These are phyloP conservation scores for Plutomurus gul DNA, from an alignment of 1,140 invertebrate species.

Conservation along the genomic window DNA sequence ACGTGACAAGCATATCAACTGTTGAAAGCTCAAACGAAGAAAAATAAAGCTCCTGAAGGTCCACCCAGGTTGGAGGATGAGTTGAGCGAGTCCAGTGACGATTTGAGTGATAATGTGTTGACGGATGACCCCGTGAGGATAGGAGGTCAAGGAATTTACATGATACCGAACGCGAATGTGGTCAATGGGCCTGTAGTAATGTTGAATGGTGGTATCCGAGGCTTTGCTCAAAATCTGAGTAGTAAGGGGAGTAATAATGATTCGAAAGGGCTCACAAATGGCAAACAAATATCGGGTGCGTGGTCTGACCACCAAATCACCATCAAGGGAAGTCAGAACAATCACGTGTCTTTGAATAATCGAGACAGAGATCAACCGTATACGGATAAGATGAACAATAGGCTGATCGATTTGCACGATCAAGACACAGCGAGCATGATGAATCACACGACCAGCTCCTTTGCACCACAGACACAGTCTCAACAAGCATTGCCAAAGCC, in stretches of 20 bases:
- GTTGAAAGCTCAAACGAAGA: slow-evolving; percentile 57
- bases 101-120: slow-evolving; percentile 62
- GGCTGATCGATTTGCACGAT: slow-evolving; percentile 23
- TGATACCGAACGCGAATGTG: slow-evolving; percentile 12
- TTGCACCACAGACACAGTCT: slow-evolving; percentile 13
- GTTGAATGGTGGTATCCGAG: neutral
- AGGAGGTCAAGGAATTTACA: slow-evolving; percentile 51
- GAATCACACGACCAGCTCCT: slow-evolving; percentile 23
- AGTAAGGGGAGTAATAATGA: too few species aligned
- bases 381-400: slow-evolving; percentile 33
- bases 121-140: slow-evolving; percentile 54
- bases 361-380: slow-evolving; percentile 26
- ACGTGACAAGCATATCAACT: slow-evolving; percentile 84
- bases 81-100: slow-evolving; percentile 51
- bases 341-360: slow-evolving; percentile 15
- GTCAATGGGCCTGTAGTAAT: slow-evolving; percentile 4
- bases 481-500: neutral
- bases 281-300: neutral
- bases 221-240: neutral
- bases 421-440: neutral
- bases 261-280: too few species aligned
- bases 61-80: slow-evolving; percentile 9
- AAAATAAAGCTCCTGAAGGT: slow-evolving; percentile 52
- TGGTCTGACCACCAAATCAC: slow-evolving; percentile 19
- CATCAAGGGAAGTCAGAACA: slow-evolving; percentile 16